Conservation (phyloP, 2,113 vertebrate species). For the Argyrosomus japonicus region DNA sequence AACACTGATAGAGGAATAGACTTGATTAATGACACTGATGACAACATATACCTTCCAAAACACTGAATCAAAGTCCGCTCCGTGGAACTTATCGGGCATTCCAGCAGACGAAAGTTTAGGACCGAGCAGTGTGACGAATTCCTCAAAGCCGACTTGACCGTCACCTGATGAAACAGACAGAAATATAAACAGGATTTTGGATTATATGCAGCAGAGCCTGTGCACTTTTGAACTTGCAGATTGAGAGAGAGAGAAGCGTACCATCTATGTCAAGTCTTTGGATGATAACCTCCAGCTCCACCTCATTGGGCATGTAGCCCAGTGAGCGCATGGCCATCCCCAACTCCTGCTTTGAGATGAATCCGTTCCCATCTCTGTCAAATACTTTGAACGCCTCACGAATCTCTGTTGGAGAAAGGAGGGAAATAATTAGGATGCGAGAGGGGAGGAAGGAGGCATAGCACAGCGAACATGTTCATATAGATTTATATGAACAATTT, state of each 20-base stretch:
- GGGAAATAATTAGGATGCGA: neutral
- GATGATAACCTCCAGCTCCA: constrained; percentile 97
- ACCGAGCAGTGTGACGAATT: constrained; percentile 96
- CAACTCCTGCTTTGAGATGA: constrained; percentile 98
- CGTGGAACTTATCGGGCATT: constrained; percentile 95
- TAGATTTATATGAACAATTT: constrained; percentile 1
- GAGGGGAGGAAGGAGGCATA: neutral
- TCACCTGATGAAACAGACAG: constrained; percentile 85
- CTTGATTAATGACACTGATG: constrained; percentile 17
- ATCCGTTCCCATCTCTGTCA: constrained; percentile 94
- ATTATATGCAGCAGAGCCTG: neutral
- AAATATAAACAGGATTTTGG: constrained; percentile 12
- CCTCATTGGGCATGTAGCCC: constrained; percentile 98
- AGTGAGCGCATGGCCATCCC: constrained; percentile 95
- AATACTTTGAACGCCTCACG: constrained; percentile 97
- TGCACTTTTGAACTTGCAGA: neutral
- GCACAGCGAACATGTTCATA: constrained; percentile 4
- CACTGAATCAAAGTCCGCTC: constrained; percentile 96
- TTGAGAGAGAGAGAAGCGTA: constrained; percentile 67
- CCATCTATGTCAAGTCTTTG: constrained; percentile 96
- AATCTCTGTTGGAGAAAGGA: constrained; percentile 85
- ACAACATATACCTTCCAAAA: constrained; percentile 94
- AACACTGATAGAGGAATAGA: neutral
- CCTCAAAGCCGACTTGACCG: constrained; percentile 97
- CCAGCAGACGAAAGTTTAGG: constrained; percentile 94